These are phyloP conservation scores for Ctena decussata DNA, from an alignment of 2,888 invertebrate genomes.

Conservation along the genomic window DNA sequence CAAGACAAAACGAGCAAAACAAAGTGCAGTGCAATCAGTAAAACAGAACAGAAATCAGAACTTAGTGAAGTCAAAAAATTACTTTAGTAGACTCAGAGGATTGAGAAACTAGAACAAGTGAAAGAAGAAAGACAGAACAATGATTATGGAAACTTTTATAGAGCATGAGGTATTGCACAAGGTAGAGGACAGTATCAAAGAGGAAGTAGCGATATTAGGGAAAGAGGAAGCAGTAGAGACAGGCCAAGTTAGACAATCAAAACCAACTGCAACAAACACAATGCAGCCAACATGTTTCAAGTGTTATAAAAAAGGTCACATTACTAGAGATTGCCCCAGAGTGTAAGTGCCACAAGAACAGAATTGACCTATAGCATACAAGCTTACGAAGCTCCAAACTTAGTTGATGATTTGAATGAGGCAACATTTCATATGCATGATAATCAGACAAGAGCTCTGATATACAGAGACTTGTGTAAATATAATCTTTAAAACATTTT, in stretches of 20 bases:
- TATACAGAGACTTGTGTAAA: slow-evolving; percentile 42
- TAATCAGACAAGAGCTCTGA: background rate
- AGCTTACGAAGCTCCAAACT: slow-evolving; percentile 2
- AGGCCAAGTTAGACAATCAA: background rate
- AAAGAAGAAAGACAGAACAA: background rate
- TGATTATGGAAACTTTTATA: background rate
- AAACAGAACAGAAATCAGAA: background rate
- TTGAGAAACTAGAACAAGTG: slow-evolving; percentile 19
- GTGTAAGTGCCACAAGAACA: slow-evolving; percentile 9
- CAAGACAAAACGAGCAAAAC: background rate
- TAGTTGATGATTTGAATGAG: slow-evolving; percentile 36
- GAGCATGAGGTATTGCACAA: background rate
- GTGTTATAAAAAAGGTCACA: slow-evolving; percentile 16
- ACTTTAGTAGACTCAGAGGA: slow-evolving; percentile 9
- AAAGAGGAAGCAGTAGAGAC: background rate
- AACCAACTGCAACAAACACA: slow-evolving; percentile 10
- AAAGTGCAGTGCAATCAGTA: background rate
- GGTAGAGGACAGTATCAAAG: background rate
- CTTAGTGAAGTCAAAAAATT: slow-evolving; percentile 32
- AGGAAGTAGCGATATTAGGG: background rate
- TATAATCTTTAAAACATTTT: slow-evolving; percentile 36
- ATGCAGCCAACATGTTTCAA: slow-evolving; percentile 20
- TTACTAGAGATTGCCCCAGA: slow-evolving; percentile 38
- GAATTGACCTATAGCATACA: slow-evolving; percentile 25
- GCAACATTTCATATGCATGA: slow-evolving; percentile 6